phyloP scores from a whole-genome alignment of 2,113 vertebrate species.

The Struthidea cinerea region DNA sequence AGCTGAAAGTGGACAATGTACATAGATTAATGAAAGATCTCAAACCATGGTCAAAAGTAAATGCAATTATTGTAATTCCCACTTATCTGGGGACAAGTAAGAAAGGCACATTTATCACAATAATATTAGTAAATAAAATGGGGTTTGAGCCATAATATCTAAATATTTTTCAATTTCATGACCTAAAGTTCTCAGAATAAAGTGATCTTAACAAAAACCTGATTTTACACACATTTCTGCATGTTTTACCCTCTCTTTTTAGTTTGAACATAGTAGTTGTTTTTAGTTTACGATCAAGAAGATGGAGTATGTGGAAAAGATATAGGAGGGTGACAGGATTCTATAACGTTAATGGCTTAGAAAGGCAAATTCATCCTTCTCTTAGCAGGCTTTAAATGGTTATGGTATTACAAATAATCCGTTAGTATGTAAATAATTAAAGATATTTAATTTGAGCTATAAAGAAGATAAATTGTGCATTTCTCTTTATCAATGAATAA shows the following conservation, averaged over 20 bases:
- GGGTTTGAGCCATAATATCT: background rate
- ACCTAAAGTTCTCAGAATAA: background rate
- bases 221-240: background rate
- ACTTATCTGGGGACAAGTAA: rapidly evolving
- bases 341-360: background rate
- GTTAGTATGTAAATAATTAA: background rate
- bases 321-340: background rate
- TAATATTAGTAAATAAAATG: background rate
- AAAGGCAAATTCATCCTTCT: background rate
- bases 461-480: background rate
- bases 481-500: background rate
- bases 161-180: background rate
- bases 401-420: background rate
- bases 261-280: background rate
- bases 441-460: background rate
- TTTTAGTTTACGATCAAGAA: background rate
- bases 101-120: background rate
- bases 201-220: background rate
- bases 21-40: background rate
- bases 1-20: background rate
- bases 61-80: background rate
- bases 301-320: background rate
- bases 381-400: background rate
- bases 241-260: background rate
- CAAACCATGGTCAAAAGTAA: background rate